Base-by-base conservation (phyloP, 92 coral and sea anemone genomes). In the Parazoanthus darwini region DNA sequence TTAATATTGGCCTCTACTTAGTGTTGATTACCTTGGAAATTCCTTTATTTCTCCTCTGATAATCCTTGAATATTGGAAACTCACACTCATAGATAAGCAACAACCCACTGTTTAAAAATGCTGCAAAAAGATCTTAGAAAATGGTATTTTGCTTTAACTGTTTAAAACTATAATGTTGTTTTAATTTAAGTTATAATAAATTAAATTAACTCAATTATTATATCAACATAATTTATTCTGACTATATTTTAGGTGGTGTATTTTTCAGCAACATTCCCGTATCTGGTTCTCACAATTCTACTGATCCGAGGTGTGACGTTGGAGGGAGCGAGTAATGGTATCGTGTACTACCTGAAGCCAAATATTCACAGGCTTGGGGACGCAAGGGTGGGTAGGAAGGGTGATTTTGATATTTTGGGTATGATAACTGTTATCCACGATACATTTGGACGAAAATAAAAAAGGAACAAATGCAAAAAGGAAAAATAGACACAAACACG, bases 181-280 rank as follows among this genome's bases (percentile, higher is more conserved):
- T 7, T 5, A 48, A 48, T 48, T 48, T 48, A 48, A 48, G 51
- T 10, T 48, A 44, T 9, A 44, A 5, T 44, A 48, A 20, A 26
- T 20, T 20, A 63, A 2, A 10, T 72, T 1, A 70, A 70, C 75
- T 70, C 2, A 58, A 77, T 3, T 59, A 36, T 26, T n/a, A 29
- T 9, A n/a, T 51, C 8, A 23, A 63, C 0, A 10, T 16, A 18
- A 14, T 51, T 75, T 33, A 10, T 18, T 63, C 33, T 33, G n/a
- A 73, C 77, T 88, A 33, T 10, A 3, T 78, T 82, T 33, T 88
- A 95, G 98, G 98, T 92, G 20, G 98, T 95, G 48, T 95, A 96
- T 88, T 93, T 96, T 75, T 94, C 98, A 4, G 98, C 98, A 16
- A 94, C 95, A 66, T 96, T 96, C 85, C 98, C 98, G 25, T 96